phyloP scores from a whole-genome alignment of 2,888 invertebrate genomes.

The Physocephala rufipes region DNA sequence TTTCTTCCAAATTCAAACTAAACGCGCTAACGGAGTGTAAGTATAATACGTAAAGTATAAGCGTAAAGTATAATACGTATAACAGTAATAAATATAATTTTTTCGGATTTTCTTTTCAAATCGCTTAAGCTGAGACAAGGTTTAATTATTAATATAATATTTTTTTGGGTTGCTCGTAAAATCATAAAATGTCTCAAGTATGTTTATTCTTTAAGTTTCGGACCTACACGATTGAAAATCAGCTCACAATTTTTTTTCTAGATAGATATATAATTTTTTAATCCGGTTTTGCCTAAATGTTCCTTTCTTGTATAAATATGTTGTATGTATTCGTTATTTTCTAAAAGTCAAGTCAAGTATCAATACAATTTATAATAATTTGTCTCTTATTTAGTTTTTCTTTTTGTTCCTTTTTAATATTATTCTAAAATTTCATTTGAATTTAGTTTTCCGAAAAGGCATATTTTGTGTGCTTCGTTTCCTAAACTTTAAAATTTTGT shows the following conservation, averaged over 20 bases:
- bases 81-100: no score
- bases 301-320: conserved; percentile 49
- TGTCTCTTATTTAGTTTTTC: conserved; percentile 35
- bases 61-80: no score
- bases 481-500: conserved; percentile 59
- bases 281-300: conserved; percentile 43
- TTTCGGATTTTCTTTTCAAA: no score
- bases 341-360: conserved; percentile 45
- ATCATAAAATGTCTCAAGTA: conserved; percentile 1
- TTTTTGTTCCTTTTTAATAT: conserved; percentile 43
- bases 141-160: not conserved
- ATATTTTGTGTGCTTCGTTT: conserved; percentile 56
- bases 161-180: not conserved
- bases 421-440: conserved; percentile 52
- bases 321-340: conserved; percentile 45
- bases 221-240: conserved; percentile 36
- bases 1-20: no score
- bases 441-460: conserved; percentile 63
- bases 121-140: no score
- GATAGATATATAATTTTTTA: conserved; percentile 45
- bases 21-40: not conserved
- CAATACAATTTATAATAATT: conserved; percentile 30
- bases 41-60: not conserved
- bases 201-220: not conserved
- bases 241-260: conserved; percentile 49